phyloP scores from a whole-genome alignment of 2,888 invertebrate species.

The Choristoneura rosaceana region DNA sequence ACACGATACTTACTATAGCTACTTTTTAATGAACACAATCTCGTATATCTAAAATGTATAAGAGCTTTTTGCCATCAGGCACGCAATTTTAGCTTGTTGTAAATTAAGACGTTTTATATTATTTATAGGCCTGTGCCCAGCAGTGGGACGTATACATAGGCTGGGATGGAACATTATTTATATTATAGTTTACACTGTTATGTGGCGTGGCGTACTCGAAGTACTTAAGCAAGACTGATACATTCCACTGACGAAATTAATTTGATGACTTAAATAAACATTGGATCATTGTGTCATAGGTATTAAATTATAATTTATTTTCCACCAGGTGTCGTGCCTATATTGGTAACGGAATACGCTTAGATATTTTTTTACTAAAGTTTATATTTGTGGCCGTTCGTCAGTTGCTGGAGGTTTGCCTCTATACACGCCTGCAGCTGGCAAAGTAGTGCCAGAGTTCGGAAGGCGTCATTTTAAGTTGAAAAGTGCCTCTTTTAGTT shows the following conservation, averaged over 20 bases:
- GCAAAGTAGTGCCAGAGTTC: neutral
- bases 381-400: conserved; percentile 9
- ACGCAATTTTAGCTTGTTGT: conserved; percentile 8
- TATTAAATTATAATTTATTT: conserved; percentile 48
- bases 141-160: too few relatives aligned
- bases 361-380: conserved; percentile 25
- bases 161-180: too few relatives aligned
- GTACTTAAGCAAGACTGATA: conserved; percentile 78
- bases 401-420: neutral
- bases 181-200: conserved; percentile 29
- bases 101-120: conserved; percentile 19
- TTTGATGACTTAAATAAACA: conserved; percentile 21
- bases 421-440: neutral
- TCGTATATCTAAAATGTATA: conserved; percentile 14
- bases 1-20: conserved; percentile 20
- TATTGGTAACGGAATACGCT: conserved; percentile 35
- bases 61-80: conserved; percentile 17
- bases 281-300: conserved; percentile 44
- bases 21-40: conserved; percentile 17
- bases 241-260: conserved; percentile 66
- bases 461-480: conserved; percentile 1
- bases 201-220: conserved; percentile 52
- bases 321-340: conserved; percentile 51
- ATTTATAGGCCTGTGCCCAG: too few relatives aligned
- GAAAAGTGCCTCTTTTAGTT: conserved; percentile 13